Conservation (phyloP, 2,888 invertebrate genomes). For the Hemicrepidius hirtus region DNA sequence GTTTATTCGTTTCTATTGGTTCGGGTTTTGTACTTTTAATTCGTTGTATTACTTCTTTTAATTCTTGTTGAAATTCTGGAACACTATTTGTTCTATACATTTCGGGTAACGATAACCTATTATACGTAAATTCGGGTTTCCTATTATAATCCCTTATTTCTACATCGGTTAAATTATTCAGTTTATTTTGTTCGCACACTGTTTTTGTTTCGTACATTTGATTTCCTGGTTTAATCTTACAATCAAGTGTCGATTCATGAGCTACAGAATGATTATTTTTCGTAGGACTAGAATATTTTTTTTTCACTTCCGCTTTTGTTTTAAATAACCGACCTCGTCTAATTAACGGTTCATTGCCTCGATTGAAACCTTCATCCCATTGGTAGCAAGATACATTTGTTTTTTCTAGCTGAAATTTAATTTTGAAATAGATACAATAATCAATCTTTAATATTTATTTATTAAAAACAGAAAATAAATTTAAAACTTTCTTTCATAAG, state of each 20-base stretch:
- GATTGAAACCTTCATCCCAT: conserved; percentile 66
- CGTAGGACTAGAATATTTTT: conserved; percentile 68
- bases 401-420: conserved; percentile 53
- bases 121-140: conserved; percentile 48
- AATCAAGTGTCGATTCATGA: conserved; percentile 39
- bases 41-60: conserved; percentile 70
- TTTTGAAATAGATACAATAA: not conserved
- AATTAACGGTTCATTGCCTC: conserved; percentile 64
- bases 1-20: conserved; percentile 62
- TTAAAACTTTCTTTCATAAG: too few relatives aligned
- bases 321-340: conserved; percentile 82
- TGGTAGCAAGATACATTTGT: conserved; percentile 63
- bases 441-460: too few relatives aligned
- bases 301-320: conserved; percentile 83
- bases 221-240: conserved; percentile 23
- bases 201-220: conserved; percentile 42
- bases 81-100: conserved; percentile 71
- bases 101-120: conserved; percentile 67
- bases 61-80: conserved; percentile 75
- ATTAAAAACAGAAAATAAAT: too few relatives aligned
- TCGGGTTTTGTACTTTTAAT: conserved; percentile 61
- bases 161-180: conserved; percentile 32
- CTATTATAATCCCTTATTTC: conserved; percentile 40
- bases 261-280: conserved; percentile 56
- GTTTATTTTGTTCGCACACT: conserved; percentile 38